These are phyloP conservation scores for Metaphire vulgaris DNA, from an alignment of 1,140 invertebrate species.

Conservation along the genomic window DNA sequence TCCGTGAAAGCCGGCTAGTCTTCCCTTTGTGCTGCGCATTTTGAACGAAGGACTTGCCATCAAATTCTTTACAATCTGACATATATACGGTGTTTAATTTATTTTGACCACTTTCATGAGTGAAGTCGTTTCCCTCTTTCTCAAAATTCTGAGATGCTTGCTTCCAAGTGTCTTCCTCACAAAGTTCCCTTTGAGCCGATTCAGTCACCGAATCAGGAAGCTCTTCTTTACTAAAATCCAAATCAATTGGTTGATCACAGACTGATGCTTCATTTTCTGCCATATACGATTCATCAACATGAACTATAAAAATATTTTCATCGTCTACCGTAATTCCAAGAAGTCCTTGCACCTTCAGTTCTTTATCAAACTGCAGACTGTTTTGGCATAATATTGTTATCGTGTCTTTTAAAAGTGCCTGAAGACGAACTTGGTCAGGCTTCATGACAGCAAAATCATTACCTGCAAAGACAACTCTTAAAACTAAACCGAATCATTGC, in stretches of 20 bases:
- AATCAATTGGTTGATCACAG: not conserved
- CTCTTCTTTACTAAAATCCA: not conserved
- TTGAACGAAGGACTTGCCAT: too few relatives aligned
- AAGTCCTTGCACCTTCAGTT: conserved; percentile 25
- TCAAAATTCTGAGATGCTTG: too few relatives aligned
- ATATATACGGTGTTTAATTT: too few relatives aligned
- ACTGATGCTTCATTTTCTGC: not conserved
- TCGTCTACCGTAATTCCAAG: conserved; percentile 27
- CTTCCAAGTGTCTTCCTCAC: too few relatives aligned
- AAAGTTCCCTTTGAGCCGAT: too few relatives aligned
- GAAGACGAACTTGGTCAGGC: conserved; percentile 18
- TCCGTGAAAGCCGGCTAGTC: too few relatives aligned
- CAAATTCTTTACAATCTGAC: too few relatives aligned
- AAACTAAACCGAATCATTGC: not conserved
- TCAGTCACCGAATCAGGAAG: not conserved
- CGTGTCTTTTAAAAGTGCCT: conserved; percentile 22
- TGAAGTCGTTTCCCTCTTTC: too few relatives aligned
- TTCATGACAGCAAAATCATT: not conserved
- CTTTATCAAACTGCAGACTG: conserved; percentile 17
- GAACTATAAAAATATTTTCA: conserved; percentile 21
- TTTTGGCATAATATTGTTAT: conserved; percentile 23
- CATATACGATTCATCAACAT: conserved; percentile 21
- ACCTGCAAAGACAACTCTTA: not conserved
- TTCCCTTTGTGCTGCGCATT: too few relatives aligned
- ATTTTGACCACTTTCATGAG: too few relatives aligned